Percentiles rank a stretch among this genome's conserved stretches.
phyloP scores from a whole-genome alignment of 2,888 invertebrate genomes.

The Andrena bicolor region DNA sequence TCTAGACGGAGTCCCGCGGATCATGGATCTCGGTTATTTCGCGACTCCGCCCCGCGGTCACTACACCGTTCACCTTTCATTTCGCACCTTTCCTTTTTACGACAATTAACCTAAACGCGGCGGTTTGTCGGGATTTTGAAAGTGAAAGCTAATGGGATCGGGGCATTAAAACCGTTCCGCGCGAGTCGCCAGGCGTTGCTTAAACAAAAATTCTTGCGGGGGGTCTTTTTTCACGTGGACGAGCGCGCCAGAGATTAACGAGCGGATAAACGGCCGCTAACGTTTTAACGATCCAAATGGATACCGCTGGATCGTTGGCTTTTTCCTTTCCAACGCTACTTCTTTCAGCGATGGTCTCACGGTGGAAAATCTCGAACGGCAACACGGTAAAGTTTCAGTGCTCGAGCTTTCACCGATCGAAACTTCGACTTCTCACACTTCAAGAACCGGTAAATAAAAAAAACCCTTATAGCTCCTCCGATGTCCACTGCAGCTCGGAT shows the following conservation, averaged over 20 bases:
- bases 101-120: conserved; percentile 28
- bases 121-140: conserved; percentile 37
- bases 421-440: no score
- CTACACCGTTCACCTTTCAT: conserved; percentile 35
- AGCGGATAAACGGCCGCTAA: background rate
- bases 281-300: no score
- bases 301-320: no score
- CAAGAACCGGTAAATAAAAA: no score
- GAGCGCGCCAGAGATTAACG: conserved; percentile 32
- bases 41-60: conserved; percentile 33
- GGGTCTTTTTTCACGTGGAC: background rate
- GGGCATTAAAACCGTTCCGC: conserved; percentile 29
- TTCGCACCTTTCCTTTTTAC: conserved; percentile 50
- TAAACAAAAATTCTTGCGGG: background rate
- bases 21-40: background rate
- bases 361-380: no score
- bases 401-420: no score
- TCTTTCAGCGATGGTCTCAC: no score
- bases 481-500: background rate
- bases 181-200: background rate
- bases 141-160: conserved; percentile 60
- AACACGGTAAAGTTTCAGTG: no score
- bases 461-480: no score
- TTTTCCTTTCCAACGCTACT: no score
- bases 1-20: background rate